These are phyloP conservation scores for Pseudopodoces humilis DNA, from an alignment of 2,113 vertebrate genomes.

Conservation along the genomic window DNA sequence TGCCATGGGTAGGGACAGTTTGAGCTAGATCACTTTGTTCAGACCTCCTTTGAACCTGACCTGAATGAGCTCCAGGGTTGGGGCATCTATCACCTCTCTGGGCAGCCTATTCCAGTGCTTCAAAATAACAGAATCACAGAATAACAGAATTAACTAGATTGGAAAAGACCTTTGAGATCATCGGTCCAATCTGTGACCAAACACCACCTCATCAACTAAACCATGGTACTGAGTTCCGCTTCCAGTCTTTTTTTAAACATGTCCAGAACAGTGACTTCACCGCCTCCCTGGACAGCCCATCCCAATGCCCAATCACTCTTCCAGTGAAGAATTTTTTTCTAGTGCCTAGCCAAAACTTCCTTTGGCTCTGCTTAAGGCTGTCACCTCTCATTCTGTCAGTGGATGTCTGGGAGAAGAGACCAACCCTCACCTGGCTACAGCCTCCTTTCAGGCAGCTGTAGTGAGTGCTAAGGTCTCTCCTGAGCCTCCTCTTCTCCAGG, in stretches of 20 bases:
- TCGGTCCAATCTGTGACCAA: too few relatives aligned
- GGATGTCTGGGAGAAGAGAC: background rate
- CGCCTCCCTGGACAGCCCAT: background rate
- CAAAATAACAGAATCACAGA: background rate
- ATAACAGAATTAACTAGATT: background rate
- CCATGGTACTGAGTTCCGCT: background rate
- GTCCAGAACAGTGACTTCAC: too few relatives aligned
- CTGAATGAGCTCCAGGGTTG: background rate
- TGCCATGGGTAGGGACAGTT: background rate
- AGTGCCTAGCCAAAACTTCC: background rate
- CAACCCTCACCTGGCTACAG: background rate
- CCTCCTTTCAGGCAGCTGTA: background rate
- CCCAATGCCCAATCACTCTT: background rate
- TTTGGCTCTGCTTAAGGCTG: rapidly evolving
- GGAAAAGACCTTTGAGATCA: background rate
- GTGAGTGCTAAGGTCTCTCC: rapidly evolving
- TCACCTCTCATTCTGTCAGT: background rate
- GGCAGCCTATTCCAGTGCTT: background rate
- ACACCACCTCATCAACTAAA: background rate
- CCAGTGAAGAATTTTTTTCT: background rate
- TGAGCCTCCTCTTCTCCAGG: background rate
- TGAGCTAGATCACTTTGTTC: background rate
- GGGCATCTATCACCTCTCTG: background rate
- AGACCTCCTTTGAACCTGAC: background rate
- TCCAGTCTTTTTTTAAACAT: background rate